Evolutionary conservation across 2,113 vertebrate species (phyloP), one percentile per base, ranked within the genome.

Genomic region (Scalopus aquaticus): DNA sequence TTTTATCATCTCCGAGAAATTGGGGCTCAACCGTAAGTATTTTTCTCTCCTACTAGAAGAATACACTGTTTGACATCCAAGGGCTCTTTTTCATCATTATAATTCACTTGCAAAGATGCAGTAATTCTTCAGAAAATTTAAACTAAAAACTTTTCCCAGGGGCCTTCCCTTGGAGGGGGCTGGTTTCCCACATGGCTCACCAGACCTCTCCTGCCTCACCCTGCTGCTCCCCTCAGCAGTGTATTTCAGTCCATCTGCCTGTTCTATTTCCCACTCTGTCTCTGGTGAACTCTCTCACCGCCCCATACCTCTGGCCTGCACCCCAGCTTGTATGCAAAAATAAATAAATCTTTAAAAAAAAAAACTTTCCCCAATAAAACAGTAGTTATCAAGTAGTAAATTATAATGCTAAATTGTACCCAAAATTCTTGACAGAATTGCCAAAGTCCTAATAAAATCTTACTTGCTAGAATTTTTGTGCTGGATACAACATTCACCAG

Each of bases 1-100:
- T 99, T 99, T 92, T 99, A 99, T 97, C 99, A 99, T 96, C 99
- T 99, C 9, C 97, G 99, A 90, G 99, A 99, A 98, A 99, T 99
- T 9, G 99, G 99, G 54, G 99, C 99, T n/a, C 99, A 99, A 97
- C 99, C 99, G 99, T 99, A 97, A 99, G 99, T 99, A 93, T 54
- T 95, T 97, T 78, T 22, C 78, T 92, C 56, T 93, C 54, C 42
- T 78, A 24, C 9, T 9, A 69, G 54, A 64, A 86, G 42, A 88
- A n/a, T 46, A 64, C 22, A 64, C 72, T 11, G 35, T 78, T 91
- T 93, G 60, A 88, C 19, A 28, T 93, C 24, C 88, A 9, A 39
- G 79, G 30, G n/a, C 13, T 78, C 20, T 92, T 64, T 89, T 70
- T 35, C 35, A 35, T 92, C 58, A 84, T 65, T 74, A 46, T 32